Conservation (phyloP, 2,888 invertebrate genomes). For the Didymodactylos carnosus region DNA sequence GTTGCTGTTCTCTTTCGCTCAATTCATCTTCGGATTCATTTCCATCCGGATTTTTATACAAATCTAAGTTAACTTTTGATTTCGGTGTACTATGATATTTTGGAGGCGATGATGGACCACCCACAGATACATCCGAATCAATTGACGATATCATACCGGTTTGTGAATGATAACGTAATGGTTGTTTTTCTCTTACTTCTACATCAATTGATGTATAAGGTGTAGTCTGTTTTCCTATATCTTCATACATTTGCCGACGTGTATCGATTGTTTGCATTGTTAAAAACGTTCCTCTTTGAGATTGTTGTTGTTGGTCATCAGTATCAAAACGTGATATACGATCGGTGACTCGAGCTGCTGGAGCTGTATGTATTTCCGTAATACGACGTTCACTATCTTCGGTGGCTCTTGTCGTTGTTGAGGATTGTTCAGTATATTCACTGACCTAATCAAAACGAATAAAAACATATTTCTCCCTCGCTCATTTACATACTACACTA, state of each 20-base stretch:
- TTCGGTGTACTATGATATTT: neutral
- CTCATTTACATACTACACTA: neutral
- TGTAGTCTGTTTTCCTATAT: neutral
- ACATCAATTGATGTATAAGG: neutral
- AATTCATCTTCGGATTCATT: neutral
- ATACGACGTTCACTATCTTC: neutral
- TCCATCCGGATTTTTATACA: neutral
- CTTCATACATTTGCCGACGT: neutral
- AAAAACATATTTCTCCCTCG: neutral
- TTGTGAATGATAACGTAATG: no score
- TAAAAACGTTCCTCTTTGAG: no score
- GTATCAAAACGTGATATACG: neutral
- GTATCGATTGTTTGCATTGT: neutral
- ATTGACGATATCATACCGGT: neutral
- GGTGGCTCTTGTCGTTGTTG: no score
- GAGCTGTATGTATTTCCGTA: neutral
- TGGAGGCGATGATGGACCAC: neutral
- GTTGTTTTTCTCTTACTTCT: neutral
- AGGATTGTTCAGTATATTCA: neutral
- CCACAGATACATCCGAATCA: neutral
- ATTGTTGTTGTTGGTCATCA: neutral
- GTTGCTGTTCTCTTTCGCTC: neutral
- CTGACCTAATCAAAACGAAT: neutral
- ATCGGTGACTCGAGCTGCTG: neutral
- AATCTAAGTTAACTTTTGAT: neutral